phyloP scores from a whole-genome alignment of 2,113 vertebrate genomes.

The Monarcha castaneiventris region DNA sequence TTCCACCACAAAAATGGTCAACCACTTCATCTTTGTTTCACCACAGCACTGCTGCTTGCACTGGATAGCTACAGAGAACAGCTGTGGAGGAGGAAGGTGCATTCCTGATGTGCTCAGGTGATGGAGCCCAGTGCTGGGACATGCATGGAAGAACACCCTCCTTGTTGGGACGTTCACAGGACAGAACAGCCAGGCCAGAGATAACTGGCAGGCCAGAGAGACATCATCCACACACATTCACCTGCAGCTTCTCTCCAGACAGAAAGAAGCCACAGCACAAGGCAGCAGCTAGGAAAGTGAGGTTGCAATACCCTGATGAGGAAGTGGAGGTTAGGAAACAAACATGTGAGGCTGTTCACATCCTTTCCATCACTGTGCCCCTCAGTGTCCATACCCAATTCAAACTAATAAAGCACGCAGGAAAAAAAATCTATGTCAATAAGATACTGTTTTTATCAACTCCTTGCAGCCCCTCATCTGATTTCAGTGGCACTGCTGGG shows the following conservation, averaged over 20 bases:
- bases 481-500: not conserved
- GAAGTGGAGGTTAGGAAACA: not conserved
- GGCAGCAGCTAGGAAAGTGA: not conserved
- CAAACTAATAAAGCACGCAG: not conserved
- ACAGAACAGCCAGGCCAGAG: not conserved
- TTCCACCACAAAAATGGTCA: not conserved
- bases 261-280: not conserved
- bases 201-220: not conserved
- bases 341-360: not conserved
- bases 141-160: not conserved
- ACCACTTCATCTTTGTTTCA: not conserved
- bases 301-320: not conserved
- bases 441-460: not conserved
- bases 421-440: not conserved
- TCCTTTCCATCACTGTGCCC: not conserved
- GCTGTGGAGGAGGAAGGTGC: not conserved
- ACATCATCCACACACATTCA: not conserved
- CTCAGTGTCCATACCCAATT: fast-evolving
- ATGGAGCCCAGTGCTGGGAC: not conserved
- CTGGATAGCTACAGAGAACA: not conserved
- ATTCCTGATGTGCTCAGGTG: not conserved
- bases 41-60: not conserved
- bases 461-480: not conserved
- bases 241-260: not conserved
- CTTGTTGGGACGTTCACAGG: fast-evolving